A percentile compares a stretch with the other conserved stretches of the same genome.
These are phyloP conservation scores for Malthinus flaveolus DNA, from an alignment of 2,888 invertebrate species.

Conservation along the genomic window DNA sequence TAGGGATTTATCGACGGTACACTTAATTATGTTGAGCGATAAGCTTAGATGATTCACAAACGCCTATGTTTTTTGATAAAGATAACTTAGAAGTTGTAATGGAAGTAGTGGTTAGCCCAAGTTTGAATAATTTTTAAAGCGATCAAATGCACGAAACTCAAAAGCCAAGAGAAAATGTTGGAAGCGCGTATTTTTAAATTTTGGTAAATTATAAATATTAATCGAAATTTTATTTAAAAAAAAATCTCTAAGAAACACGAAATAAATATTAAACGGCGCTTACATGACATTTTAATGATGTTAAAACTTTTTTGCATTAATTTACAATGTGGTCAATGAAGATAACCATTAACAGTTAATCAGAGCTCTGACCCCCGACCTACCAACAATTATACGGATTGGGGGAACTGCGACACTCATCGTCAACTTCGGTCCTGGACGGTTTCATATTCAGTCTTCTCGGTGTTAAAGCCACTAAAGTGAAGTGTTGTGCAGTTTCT, in stretches of 20 bases:
- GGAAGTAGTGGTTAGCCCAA: too few species aligned
- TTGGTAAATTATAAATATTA: not conserved
- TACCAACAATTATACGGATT: slow-evolving; percentile 37
- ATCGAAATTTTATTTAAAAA: not conserved
- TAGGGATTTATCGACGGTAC: too few species aligned
- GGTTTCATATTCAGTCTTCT: slow-evolving; percentile 20
- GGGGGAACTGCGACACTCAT: slow-evolving; percentile 33
- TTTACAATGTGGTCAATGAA: slow-evolving; percentile 17
- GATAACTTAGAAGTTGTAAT: too few species aligned
- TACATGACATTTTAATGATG: slow-evolving; percentile 16
- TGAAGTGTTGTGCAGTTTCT: slow-evolving; percentile 17
- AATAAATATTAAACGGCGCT: slow-evolving; percentile 17
- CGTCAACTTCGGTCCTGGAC: slow-evolving; percentile 28
- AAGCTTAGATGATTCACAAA: too few species aligned
- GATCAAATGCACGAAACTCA: too few species aligned
- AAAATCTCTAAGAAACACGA: not conserved
- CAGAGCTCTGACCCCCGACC: slow-evolving; percentile 39
- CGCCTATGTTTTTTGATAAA: too few species aligned
- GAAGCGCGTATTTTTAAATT: slow-evolving; percentile 38
- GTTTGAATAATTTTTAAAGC: too few species aligned
- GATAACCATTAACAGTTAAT: slow-evolving; percentile 33
- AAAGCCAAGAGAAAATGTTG: too few species aligned
- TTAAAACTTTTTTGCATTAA: slow-evolving; percentile 21
- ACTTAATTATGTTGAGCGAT: too few species aligned
- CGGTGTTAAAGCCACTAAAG: slow-evolving; percentile 16